phyloP scores from a whole-genome alignment of 1,140 invertebrate genomes.

The Mya arenaria region DNA sequence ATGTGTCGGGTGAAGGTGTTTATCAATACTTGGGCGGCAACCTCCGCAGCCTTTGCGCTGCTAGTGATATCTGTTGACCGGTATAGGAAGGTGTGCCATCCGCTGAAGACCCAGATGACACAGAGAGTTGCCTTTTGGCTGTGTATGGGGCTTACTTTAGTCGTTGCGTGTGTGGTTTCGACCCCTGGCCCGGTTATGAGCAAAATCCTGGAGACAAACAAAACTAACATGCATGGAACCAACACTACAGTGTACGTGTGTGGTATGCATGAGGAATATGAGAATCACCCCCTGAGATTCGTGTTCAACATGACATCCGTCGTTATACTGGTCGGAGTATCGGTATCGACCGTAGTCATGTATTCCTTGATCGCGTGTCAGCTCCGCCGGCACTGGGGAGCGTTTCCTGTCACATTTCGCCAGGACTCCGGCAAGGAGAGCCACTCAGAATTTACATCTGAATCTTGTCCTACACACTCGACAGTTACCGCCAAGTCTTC shows the following conservation, averaged over 20 bases:
- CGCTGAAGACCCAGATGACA: too few relatives aligned
- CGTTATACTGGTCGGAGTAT: background rate
- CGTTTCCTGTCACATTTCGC: background rate
- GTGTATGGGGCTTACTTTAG: too few relatives aligned
- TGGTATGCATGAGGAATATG: background rate
- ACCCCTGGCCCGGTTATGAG: too few relatives aligned
- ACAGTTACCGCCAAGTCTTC: too few relatives aligned
- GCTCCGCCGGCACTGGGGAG: background rate
- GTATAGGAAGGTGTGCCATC: too few relatives aligned
- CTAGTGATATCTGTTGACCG: too few relatives aligned
- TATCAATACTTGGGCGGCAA: background rate
- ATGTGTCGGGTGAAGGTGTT: background rate
- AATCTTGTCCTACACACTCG: background rate
- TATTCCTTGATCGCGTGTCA: background rate
- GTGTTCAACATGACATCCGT: background rate
- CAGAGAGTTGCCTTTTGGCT: too few relatives aligned
- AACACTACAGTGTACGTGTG: background rate
- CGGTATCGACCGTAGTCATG: background rate
- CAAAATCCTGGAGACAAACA: too few relatives aligned
- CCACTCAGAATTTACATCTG: background rate
- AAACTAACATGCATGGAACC: background rate
- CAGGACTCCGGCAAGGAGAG: background rate
- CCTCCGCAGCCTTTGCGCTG: too few relatives aligned
- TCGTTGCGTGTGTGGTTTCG: too few relatives aligned
- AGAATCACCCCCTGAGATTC: background rate